Base-by-base conservation (phyloP, 2,888 invertebrate genomes). In the Ophioninae sp. region DNA sequence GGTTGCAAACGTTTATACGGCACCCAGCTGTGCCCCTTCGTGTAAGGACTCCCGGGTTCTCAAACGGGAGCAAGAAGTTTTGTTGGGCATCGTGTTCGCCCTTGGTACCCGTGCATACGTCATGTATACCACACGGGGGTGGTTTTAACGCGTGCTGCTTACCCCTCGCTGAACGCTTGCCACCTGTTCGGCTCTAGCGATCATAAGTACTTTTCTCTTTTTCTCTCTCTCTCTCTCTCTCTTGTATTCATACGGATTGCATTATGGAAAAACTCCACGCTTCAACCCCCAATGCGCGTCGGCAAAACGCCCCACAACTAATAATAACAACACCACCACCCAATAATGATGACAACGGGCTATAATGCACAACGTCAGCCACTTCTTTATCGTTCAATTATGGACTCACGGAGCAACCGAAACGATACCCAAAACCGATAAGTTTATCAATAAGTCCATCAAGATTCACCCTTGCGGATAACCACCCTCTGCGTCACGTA, bases 1-100 rank as follows among this genome's bases (percentile, higher is more conserved):
- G 80, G 63, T 84, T 84, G 81, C 67, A 72, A 72, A 58, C 81
- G 81, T 84, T 84, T 84, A 84, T 90, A 89, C 90, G 91, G 90
- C 89, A 79, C 82, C 91, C 91, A 92, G 91, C 91, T 92, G 91
- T 90, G 91, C 89, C 85, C 88, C 81, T 85, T 78, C 59, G 79
- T 86, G 59, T 44, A 41, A 81, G 80, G 84, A 80, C 85, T 85
- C 86, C 78, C 83, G 69, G 79, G 63, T 68, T 79, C 30, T 30
- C 76, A 67, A 74, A 75, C 82, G 63, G 61, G 58, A 79, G 72
- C 83, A 82, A 76, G 76, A 76, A 85, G 79, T 79, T 74, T 79
- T 73, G 82, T 74, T 69, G 69, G 77, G 13, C 79, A 67, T 71
- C 71, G 78, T 67, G 67, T 72, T 30, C 30, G 63, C 79, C 58